Conservation (phyloP, 2,113 vertebrate species). For the Plecturocebus donacophilus region DNA sequence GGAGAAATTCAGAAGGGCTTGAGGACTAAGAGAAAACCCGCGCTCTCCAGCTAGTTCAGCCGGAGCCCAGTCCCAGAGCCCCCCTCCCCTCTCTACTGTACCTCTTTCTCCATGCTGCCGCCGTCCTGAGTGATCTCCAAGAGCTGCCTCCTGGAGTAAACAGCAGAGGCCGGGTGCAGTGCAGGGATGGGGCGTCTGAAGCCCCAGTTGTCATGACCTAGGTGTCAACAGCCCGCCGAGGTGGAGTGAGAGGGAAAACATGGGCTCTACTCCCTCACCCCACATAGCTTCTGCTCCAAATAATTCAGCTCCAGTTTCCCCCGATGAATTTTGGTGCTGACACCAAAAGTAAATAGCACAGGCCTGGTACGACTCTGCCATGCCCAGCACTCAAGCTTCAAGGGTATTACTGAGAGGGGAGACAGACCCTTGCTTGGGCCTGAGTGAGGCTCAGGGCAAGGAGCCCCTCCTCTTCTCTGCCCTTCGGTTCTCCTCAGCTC, state of each 20-base stretch:
- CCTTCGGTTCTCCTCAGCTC: neutral
- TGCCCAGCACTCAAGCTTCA: neutral
- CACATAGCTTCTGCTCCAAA: neutral
- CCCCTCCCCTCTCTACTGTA: accelerated
- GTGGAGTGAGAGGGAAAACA: neutral
- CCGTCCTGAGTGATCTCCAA: neutral
- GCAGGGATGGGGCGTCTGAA: too few species aligned
- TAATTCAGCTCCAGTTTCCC: neutral
- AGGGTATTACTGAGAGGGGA: neutral
- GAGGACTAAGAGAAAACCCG: neutral
- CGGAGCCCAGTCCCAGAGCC: accelerated
- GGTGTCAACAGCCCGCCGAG: neutral
- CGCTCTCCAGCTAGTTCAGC: neutral
- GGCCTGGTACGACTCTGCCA: neutral
- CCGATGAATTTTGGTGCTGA: neutral
- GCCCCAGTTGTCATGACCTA: neutral
- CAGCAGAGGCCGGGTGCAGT: neutral
- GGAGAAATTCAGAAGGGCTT: neutral
- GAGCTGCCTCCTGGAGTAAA: neutral
- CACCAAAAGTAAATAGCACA: neutral
- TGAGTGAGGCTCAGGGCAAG: neutral
- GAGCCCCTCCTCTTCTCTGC: too few species aligned
- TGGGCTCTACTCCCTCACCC: neutral
- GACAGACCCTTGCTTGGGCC: neutral
- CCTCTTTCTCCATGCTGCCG: neutral